phyloP scores from a whole-genome alignment of 2,888 invertebrate genomes.

The Conchocele bisecta region DNA sequence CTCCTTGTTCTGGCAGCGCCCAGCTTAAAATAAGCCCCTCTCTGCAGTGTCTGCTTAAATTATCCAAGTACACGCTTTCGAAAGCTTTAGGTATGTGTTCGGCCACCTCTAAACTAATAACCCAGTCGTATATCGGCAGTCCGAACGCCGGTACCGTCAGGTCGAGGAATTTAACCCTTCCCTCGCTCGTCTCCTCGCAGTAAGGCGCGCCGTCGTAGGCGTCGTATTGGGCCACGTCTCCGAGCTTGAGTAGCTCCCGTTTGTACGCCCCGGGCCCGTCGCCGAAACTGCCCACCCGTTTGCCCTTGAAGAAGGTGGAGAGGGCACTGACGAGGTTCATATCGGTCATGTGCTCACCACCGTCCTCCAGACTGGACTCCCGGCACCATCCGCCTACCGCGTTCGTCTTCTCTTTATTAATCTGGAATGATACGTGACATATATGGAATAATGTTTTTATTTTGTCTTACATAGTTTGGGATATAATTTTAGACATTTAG shows the following conservation, averaged over 20 bases:
- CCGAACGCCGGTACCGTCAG: slow-evolving; percentile 65
- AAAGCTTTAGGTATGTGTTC: slow-evolving; percentile 64
- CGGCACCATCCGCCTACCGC: slow-evolving; percentile 57
- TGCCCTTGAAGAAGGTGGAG: slow-evolving; percentile 49
- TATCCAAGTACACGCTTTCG: slow-evolving; percentile 60
- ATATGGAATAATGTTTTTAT: no score
- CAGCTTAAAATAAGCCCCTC: slow-evolving; percentile 64
- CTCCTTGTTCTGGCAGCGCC: slow-evolving; percentile 62
- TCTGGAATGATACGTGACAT: no score
- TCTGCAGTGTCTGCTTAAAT: slow-evolving; percentile 56
- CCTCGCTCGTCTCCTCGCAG: slow-evolving; percentile 57
- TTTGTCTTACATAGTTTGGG: no score
- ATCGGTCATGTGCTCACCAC: slow-evolving; percentile 55
- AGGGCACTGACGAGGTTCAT: slow-evolving; percentile 49
- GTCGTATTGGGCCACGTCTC: slow-evolving; percentile 47
- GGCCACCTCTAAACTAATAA: slow-evolving; percentile 64
- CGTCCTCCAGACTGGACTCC: slow-evolving; percentile 40
- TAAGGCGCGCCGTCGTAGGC: slow-evolving; percentile 66
- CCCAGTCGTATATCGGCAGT: slow-evolving; percentile 62
- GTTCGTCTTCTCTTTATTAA: no score
- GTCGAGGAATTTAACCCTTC: slow-evolving; percentile 60
- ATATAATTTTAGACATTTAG: no score
- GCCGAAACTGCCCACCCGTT: slow-evolving; percentile 63
- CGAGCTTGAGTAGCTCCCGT: slow-evolving; percentile 42
- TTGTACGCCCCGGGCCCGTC: slow-evolving; percentile 67